A percentile compares a stretch with the other conserved stretches of the same genome.
Conservation (phyloP, 2,113 vertebrate genomes). For the Eptesicus fuscus region DNA sequence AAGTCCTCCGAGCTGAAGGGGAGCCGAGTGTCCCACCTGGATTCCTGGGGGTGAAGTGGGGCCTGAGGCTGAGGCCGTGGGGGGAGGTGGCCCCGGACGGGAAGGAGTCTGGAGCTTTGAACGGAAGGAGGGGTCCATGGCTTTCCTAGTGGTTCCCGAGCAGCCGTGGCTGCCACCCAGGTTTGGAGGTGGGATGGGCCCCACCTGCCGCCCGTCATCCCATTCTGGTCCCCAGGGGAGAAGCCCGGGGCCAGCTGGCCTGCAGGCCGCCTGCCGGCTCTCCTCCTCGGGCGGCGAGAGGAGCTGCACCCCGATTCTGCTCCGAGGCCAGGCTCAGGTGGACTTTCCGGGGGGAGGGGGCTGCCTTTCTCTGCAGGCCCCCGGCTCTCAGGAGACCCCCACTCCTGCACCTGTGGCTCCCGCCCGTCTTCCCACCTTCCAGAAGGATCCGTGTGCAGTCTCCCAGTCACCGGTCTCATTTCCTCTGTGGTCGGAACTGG, state of each 20-base stretch:
- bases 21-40: neutral
- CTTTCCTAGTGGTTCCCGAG: neutral
- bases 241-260: neutral
- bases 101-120: neutral
- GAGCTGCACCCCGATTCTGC: neutral
- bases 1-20: neutral
- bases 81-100: neutral
- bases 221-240: neutral
- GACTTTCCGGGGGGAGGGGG: neutral
- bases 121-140: neutral
- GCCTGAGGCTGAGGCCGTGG: neutral
- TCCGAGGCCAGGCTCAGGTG: neutral
- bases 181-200: neutral
- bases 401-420: neutral
- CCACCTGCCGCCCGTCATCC: rapidly evolving
- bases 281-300: no score
- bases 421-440: neutral
- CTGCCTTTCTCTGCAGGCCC: neutral
- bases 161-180: neutral
- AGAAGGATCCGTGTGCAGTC: neutral
- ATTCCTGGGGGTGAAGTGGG: neutral
- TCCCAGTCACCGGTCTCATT: neutral
- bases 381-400: neutral
- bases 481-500: neutral
- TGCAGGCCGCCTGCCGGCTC: neutral